phyloP scores from a whole-genome alignment of 2,113 vertebrate genomes.

The Stegastes partitus region DNA sequence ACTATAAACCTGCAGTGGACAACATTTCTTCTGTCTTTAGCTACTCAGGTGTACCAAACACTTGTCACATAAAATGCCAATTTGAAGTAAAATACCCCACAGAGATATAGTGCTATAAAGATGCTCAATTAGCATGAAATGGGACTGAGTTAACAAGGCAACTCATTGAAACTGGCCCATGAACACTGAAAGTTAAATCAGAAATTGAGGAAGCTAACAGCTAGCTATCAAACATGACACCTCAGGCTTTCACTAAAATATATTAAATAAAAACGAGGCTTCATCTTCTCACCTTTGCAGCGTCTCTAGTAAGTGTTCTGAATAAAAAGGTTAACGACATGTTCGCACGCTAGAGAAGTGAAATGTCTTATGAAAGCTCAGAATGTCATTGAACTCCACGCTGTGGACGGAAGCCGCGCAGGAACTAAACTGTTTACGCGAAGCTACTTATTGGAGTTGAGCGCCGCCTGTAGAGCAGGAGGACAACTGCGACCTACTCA shows the following conservation, averaged over 20 bases:
- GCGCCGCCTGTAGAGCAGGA: constrained; percentile 62
- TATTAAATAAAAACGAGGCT: not conserved
- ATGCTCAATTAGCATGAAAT: not conserved
- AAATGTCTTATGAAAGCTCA: constrained; percentile 33
- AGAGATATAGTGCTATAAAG: not conserved
- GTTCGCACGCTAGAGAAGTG: not conserved
- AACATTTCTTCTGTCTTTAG: not conserved
- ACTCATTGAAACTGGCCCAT: not conserved
- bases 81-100: not conserved
- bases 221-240: not conserved
- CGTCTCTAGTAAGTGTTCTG: constrained; percentile 45
- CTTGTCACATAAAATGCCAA: not conserved
- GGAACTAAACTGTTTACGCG: not conserved
- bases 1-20: not conserved
- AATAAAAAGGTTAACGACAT: constrained; percentile 71
- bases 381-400: constrained; percentile 76
- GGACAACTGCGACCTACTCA: not conserved
- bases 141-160: not conserved
- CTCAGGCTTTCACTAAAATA: not conserved
- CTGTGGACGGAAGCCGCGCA: constrained; percentile 40
- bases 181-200: not conserved
- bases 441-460: accelerated
- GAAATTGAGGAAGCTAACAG: not conserved
- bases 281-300: constrained; percentile 57
- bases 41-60: not conserved